phyloP scores from a whole-genome alignment of 1,140 invertebrate genomes.

The Hyphantria cunea region DNA sequence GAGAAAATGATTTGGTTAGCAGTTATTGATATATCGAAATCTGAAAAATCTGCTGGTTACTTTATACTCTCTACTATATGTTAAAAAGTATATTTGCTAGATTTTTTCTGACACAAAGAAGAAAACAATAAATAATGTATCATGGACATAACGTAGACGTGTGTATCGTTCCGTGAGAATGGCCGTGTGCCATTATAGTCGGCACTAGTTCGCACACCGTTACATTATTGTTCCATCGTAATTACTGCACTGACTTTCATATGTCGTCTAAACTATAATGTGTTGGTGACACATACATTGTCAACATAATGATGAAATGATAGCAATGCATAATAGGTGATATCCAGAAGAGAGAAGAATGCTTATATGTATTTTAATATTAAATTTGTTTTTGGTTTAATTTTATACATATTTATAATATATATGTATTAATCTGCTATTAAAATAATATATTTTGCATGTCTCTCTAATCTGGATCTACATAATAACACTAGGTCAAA shows the following conservation, averaged over 20 bases:
- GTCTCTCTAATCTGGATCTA: too few species aligned
- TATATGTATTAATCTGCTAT: too few species aligned
- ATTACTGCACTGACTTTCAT: background rate
- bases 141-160: conserved; percentile 46
- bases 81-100: conserved; percentile 8
- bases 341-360: too few species aligned
- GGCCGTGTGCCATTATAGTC: conserved; percentile 53
- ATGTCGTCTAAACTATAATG: background rate
- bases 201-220: conserved; percentile 44
- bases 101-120: conserved; percentile 8
- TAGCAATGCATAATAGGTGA: background rate
- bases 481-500: too few species aligned
- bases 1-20: too few species aligned
- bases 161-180: conserved; percentile 72
- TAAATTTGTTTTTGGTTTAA: too few species aligned
- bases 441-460: too few species aligned
- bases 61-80: too few species aligned
- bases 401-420: too few species aligned
- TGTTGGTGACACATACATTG: background rate
- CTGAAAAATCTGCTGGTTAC: too few species aligned
- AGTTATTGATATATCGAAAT: too few species aligned
- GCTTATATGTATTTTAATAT: too few species aligned
- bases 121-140: conserved; percentile 31
- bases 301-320: background rate
- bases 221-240: conserved; percentile 47